A percentile compares a stretch with the other conserved stretches of the same genome.
Conservation (phyloP, 1,140 invertebrate genomes). For the Anthonomus grandis region DNA sequence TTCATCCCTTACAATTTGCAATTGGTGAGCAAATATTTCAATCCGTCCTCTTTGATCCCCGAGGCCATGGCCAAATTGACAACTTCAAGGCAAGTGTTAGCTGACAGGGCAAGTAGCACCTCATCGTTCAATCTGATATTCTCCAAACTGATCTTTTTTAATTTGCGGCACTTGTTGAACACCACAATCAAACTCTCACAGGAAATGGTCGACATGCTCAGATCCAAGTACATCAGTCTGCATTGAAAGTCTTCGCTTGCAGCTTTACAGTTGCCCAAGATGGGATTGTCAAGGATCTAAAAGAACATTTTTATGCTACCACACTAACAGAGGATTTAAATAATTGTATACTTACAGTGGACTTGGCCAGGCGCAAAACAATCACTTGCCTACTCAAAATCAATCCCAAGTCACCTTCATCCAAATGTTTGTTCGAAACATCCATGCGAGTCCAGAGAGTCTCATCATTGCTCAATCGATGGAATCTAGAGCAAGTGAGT, state of each 20-base stretch:
- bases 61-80: conserved; percentile 73
- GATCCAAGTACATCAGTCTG: conserved; percentile 76
- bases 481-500: conserved; percentile 65
- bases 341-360: conserved; percentile 22
- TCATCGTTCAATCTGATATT: conserved; percentile 62
- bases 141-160: conserved; percentile 83
- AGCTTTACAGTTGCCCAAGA: conserved; percentile 47
- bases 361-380: conserved; percentile 65
- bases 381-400: conserved; percentile 70
- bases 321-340: no score
- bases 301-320: background rate
- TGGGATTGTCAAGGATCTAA: conserved; percentile 54
- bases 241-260: conserved; percentile 42
- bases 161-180: conserved; percentile 62
- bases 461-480: conserved; percentile 74
- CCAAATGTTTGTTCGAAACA: conserved; percentile 65
- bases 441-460: conserved; percentile 81
- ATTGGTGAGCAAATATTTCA: conserved; percentile 59
- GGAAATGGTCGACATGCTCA: conserved; percentile 73
- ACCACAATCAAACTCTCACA: conserved; percentile 59
- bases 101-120: conserved; percentile 62
- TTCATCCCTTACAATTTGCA: conserved; percentile 58
- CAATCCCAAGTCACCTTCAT: conserved; percentile 63
- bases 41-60: conserved; percentile 59
- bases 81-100: conserved; percentile 64